These are phyloP conservation scores for Ditylenchus weischeri DNA, from an alignment of 2,888 invertebrate species.

Conservation along the genomic window DNA sequence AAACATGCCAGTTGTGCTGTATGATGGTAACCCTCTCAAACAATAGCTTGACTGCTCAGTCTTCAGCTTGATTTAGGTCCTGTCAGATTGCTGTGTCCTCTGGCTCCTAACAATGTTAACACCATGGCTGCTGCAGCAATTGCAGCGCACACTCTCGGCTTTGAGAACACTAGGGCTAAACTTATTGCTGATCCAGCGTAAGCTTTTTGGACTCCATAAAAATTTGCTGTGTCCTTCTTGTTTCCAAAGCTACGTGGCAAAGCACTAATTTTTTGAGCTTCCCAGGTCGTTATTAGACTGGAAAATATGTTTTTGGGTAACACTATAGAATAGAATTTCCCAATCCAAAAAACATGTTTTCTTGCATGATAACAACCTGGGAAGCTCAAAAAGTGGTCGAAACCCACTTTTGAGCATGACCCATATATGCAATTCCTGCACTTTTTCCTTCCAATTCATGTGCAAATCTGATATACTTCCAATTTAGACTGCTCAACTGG, in stretches of 20 bases:
- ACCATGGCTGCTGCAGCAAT: conserved; percentile 66
- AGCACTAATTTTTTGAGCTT: no score
- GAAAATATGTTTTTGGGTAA: no score
- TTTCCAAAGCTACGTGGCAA: no score
- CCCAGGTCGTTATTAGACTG: no score
- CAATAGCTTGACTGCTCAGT: not conserved
- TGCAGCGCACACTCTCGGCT: conserved; percentile 64
- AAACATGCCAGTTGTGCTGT: conserved; percentile 59
- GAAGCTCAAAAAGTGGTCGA: no score
- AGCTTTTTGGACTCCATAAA: no score
- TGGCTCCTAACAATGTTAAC: conserved; percentile 67
- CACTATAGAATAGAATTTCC: no score
- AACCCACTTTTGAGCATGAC: no score
- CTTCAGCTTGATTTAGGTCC: conserved; percentile 59
- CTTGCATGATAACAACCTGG: no score
- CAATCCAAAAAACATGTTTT: no score
- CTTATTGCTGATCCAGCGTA: conserved; percentile 64
- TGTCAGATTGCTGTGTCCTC: conserved; percentile 63
- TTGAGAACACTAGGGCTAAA: conserved; percentile 62
- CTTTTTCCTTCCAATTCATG: conserved; percentile 15
- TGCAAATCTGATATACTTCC: not conserved
- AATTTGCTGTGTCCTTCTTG: no score
- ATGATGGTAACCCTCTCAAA: conserved; percentile 60
- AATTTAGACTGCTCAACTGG: conserved; percentile 61
- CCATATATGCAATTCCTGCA: no score